phyloP scores from a whole-genome alignment of 2,113 vertebrate genomes.

The Nematolebias whitei region DNA sequence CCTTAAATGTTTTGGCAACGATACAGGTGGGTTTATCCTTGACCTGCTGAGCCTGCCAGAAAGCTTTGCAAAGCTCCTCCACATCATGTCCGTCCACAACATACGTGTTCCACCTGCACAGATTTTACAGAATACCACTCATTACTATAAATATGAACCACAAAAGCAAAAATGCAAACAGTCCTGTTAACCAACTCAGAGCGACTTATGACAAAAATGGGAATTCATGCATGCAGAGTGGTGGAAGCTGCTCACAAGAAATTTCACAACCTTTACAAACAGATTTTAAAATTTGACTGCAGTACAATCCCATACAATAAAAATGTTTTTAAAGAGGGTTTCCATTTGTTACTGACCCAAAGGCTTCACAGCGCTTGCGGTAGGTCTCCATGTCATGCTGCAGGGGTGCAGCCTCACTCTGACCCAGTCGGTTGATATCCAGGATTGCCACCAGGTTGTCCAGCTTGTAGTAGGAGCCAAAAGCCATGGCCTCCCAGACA shows the following conservation, averaged over 20 bases:
- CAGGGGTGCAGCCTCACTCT: conserved; percentile 82
- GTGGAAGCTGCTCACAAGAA: background rate
- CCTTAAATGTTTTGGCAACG: conserved; percentile 88
- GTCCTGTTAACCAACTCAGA: background rate
- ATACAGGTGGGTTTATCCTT: conserved; percentile 87
- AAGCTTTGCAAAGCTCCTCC: conserved; percentile 83
- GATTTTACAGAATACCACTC: background rate
- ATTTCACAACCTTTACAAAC: too few species aligned
- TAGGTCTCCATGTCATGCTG: conserved; percentile 78
- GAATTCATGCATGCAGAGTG: background rate
- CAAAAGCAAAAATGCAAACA: background rate
- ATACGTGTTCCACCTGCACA: conserved; percentile 86
- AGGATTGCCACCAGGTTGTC: conserved; percentile 88
- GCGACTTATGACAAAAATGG: background rate
- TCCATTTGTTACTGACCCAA: conserved; percentile 79
- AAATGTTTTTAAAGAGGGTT: too few species aligned
- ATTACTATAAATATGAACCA: conserved; percentile 13
- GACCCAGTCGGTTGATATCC: conserved; percentile 85
- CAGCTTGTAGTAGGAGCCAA: conserved; percentile 85
- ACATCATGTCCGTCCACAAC: conserved; percentile 88
- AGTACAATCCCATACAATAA: background rate
- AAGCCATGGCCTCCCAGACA: conserved; percentile 91
- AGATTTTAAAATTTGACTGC: too few species aligned
- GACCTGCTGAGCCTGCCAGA: conserved; percentile 83
- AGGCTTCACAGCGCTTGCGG: conserved; percentile 86